Conservation (phyloP, 2,888 invertebrate species). For the Brachyptera putata region DNA sequence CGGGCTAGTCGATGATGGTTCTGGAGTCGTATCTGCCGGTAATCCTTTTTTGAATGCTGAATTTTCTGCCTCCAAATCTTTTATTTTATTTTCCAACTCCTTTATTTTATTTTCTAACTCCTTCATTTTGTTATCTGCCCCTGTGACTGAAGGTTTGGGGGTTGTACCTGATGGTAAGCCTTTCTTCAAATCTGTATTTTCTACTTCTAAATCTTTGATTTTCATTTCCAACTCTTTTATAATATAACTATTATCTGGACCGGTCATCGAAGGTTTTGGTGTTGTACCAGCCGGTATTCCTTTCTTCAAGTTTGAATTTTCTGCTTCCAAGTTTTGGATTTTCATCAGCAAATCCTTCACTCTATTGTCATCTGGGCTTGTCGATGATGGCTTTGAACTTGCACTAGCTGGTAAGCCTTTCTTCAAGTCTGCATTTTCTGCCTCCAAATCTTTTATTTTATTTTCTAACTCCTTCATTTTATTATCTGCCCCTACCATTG, state of each 20-base stretch:
- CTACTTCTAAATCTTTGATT: not conserved
- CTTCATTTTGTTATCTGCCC: too few relatives aligned
- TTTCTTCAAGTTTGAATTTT: not conserved
- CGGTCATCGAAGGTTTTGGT: not conserved
- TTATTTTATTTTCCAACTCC: too few relatives aligned
- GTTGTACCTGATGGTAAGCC: too few relatives aligned
- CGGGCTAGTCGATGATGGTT: not conserved
- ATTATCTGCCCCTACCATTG: not conserved
- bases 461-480: not conserved
- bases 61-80: not conserved
- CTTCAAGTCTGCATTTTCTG: slow-evolving; percentile 2
- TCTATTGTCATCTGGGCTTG: not conserved
- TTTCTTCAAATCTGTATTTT: not conserved
- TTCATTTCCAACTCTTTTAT: not conserved
- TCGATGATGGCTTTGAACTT: not conserved
- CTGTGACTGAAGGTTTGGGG: not conserved
- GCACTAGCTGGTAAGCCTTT: too few relatives aligned
- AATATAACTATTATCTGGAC: not conserved
- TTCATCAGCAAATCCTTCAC: not conserved
- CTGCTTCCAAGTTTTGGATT: not conserved
- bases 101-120: too few relatives aligned
- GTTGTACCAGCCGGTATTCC: too few relatives aligned
- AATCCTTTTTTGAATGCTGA: not conserved
- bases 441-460: not conserved
- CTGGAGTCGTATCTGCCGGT: not conserved